These are phyloP conservation scores for Epistrophe eligans DNA, from an alignment of 2,888 invertebrate species.

Conservation along the genomic window DNA sequence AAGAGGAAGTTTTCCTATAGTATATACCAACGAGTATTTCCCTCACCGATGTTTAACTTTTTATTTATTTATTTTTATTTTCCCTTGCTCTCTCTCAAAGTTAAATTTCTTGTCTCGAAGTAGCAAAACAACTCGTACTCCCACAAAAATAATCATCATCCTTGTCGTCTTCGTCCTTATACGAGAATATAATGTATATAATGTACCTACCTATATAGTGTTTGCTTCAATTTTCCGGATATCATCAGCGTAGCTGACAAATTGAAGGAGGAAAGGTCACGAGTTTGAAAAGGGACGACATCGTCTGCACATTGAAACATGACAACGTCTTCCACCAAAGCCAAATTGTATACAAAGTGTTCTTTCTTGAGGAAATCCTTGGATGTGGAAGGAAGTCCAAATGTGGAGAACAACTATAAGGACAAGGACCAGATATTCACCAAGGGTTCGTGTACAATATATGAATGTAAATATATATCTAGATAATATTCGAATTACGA, in stretches of 20 bases:
- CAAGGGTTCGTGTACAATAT: neutral
- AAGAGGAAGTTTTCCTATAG: conserved; percentile 59
- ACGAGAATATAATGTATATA: no score
- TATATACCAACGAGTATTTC: conserved; percentile 21
- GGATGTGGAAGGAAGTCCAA: conserved; percentile 26
- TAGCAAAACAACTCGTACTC: conserved; percentile 12
- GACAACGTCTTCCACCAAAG: conserved; percentile 47
- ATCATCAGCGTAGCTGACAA: conserved; percentile 74
- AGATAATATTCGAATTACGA: no score
- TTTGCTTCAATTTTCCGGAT: conserved; percentile 75
- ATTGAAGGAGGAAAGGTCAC: conserved; percentile 74
- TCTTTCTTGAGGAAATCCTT: conserved; percentile 49
- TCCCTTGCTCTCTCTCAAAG: neutral
- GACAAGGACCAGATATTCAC: neutral
- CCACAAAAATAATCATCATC: conserved; percentile 16
- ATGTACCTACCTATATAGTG: conserved; percentile 18
- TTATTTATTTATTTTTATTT: conserved; percentile 37
- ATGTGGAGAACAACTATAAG: neutral
- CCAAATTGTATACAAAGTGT: conserved; percentile 57
- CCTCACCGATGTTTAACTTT: conserved; percentile 31
- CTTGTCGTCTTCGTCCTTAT: conserved; percentile 7
- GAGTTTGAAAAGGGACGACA: conserved; percentile 66
- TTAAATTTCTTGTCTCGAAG: conserved; percentile 21
- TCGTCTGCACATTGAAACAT: conserved; percentile 62
- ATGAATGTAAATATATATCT: no score